phyloP scores from a whole-genome alignment of 2,888 invertebrate genomes.

The Emmelina monodactyla region DNA sequence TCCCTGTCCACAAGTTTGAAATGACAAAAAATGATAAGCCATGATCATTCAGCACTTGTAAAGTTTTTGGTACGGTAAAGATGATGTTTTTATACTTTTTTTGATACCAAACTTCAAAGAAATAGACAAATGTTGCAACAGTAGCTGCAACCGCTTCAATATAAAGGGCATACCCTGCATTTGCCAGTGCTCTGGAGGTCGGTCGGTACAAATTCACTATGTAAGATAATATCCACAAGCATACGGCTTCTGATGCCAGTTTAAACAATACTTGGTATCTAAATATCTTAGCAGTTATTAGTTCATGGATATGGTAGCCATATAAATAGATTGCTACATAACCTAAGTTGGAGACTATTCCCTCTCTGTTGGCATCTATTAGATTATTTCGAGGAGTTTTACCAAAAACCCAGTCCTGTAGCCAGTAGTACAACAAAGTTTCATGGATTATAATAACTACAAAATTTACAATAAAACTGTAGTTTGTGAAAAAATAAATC shows the following conservation, averaged over 20 bases:
- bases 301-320: constrained; percentile 70
- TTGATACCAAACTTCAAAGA: constrained; percentile 56
- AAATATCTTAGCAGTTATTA: constrained; percentile 37
- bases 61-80: constrained; percentile 61
- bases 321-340: constrained; percentile 85
- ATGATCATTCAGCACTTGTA: constrained; percentile 80
- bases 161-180: constrained; percentile 83
- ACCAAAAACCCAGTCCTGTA: constrained; percentile 77
- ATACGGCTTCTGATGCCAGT: constrained; percentile 21
- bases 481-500: constrained; percentile 52
- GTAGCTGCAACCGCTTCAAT: constrained; percentile 71
- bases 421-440: constrained; percentile 62
- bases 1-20: constrained; percentile 85
- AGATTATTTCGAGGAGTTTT: constrained; percentile 64
- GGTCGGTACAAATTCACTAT: constrained; percentile 57
- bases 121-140: constrained; percentile 59
- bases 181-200: constrained; percentile 83
- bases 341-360: constrained; percentile 84
- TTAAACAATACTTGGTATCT: constrained; percentile 21
- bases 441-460: constrained; percentile 72
- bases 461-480: constrained; percentile 63
- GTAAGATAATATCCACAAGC: constrained; percentile 50
- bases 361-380: constrained; percentile 89
- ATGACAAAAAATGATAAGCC: constrained; percentile 84
- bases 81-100: too few species aligned